Percentiles rank a stretch among this genome's conserved stretches.
phyloP scores from a whole-genome alignment of 2,113 vertebrate genomes.

The Gambusia holbrooki region DNA sequence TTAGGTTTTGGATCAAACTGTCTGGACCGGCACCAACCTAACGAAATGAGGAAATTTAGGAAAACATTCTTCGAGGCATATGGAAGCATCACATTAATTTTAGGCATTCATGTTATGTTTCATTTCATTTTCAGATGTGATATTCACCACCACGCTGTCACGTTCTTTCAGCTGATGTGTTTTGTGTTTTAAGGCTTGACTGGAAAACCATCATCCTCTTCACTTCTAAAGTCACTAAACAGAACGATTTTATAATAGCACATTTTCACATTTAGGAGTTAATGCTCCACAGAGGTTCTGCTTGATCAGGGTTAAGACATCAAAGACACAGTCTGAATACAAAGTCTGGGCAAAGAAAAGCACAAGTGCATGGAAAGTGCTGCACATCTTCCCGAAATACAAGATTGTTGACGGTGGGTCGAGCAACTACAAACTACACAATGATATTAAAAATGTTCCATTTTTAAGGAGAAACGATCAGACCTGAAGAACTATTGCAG shows the following conservation, averaged over 20 bases:
- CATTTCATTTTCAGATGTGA: not conserved
- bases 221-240: conserved; percentile 46
- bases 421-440: not conserved
- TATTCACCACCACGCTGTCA: not conserved
- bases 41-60: not conserved
- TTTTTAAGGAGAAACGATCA: not conserved
- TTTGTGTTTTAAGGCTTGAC: not conserved
- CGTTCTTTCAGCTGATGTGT: not conserved
- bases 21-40: not conserved
- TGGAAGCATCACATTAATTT: not conserved
- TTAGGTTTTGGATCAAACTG: not conserved
- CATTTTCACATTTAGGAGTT: conserved; percentile 11
- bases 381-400: not conserved
- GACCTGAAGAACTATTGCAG: conserved; percentile 29
- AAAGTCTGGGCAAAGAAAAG: not conserved
- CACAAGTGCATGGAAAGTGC: not conserved
- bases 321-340: conserved; percentile 15
- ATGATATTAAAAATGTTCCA: not conserved
- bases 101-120: not conserved
- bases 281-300: conserved; percentile 15
- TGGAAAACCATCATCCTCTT: conserved; percentile 15
- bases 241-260: conserved; percentile 53
- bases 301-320: conserved; percentile 31
- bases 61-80: not conserved
- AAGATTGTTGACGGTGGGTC: not conserved